Evolutionary conservation across 2,797 vertebrate species (phyloP).

Genomic region (Gobio occitaniae): DNA sequence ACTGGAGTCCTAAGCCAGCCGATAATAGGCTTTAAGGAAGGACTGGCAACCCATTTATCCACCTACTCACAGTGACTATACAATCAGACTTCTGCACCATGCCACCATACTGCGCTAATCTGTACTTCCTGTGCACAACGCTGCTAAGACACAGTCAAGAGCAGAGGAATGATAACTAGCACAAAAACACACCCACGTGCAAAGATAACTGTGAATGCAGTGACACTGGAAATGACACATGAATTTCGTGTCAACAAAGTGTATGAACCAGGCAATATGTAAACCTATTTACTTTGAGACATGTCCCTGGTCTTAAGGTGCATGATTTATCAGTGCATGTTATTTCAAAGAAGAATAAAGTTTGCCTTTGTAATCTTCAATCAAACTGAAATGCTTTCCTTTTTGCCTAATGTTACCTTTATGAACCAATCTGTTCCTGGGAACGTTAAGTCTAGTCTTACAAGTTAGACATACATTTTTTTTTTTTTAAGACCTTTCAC

Average conservation of each 20-base stretch:
- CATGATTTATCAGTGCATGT: neutral
- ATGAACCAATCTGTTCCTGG: neutral
- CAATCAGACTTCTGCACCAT: conserved; percentile 57
- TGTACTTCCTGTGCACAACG: conserved; percentile 51
- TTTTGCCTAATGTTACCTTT: neutral
- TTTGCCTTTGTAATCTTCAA: neutral
- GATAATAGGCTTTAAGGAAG: conserved; percentile 73
- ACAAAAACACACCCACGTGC: conserved; percentile 28
- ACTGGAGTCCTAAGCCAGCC: conserved; percentile 63
- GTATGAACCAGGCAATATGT: neutral
- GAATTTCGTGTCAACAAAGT: conserved; percentile 4
- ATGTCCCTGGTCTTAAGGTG: no score
- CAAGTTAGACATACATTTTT: no score
- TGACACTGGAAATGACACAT: conserved; percentile 15
- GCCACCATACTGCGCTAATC: conserved; percentile 61
- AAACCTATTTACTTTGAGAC: neutral
- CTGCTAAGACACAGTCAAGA: conserved; percentile 34
- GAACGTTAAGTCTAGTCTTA: no score
- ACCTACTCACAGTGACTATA: conserved; percentile 65
- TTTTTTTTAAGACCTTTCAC: no score
- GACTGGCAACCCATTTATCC: conserved; percentile 70
- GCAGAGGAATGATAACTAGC: conserved; percentile 26
- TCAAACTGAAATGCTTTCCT: neutral
- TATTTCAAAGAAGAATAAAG: neutral
- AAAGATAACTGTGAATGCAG: conserved; percentile 11